Base-by-base conservation (phyloP, 2,113 vertebrate species). In the Prunella himalayana region DNA sequence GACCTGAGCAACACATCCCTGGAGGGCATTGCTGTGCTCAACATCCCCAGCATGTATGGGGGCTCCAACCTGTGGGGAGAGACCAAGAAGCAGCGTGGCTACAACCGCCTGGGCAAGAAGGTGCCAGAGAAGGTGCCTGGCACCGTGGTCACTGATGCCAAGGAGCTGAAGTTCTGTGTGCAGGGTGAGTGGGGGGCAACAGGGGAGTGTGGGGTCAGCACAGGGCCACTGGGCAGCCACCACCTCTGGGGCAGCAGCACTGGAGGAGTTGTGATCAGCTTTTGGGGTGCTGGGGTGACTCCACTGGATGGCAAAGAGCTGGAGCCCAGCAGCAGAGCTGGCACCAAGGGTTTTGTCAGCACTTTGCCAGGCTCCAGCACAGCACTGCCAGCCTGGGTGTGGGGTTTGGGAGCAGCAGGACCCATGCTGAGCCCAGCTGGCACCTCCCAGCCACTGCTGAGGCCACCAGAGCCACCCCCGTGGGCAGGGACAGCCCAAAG, bases 41-140 rank as follows among this genome's bases (percentile, higher is more conserved):
- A 99, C 98, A 99, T 99, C 97, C 99, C 99, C 97, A 99, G 99
- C 98, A 99, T 99, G 99, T 99, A 99, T 1, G 99, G 99, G 0
- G 99, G 99, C 89, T 99, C 99, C 97, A 99, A 99, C 93, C 98
- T 99, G 85, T 99, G 99, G 99, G 99, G 99, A 0, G 99, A 99
- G 95, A 98, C 98, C 65, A 99, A 99, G 97, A 99, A 97, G 97
- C 98, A 99, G 94, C 98, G 98, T 2, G 96, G 98, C 92, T 98
- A 99, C 97, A 99, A 96, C 96, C 98, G 98, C 47, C 98, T 99
- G 98, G 98, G 99, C 98, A 99, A 98, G 96, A 99, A 99, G 94
- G 97, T 73, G 1, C 97, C 98, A 0, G 98, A 98, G 87, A 98
- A 98, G 79, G 95, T 70, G 90, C 97, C 96, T 0, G 35, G 95